Percentiles rank a stretch among this genome's conserved stretches.
phyloP scores from a whole-genome alignment of 2,888 invertebrate species.

The Amphipoea lucens region DNA sequence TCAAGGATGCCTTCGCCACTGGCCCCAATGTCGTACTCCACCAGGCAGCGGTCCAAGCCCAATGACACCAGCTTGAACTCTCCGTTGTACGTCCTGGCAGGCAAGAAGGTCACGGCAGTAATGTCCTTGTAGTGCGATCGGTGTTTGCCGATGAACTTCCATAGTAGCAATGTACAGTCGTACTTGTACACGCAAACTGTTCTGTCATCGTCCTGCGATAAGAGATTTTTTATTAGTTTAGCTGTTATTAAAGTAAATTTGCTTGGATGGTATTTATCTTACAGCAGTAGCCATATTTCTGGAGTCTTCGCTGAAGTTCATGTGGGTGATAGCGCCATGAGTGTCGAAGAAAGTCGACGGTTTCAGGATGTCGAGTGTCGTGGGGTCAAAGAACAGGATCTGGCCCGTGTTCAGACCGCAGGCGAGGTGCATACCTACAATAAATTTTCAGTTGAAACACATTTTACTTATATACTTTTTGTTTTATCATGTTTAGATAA shows the following conservation, averaged over 20 bases:
- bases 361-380: constrained; percentile 86
- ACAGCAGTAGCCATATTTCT: constrained; percentile 90
- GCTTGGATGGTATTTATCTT: constrained; percentile 63
- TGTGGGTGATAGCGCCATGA: constrained; percentile 83
- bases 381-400: constrained; percentile 91
- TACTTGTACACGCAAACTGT: constrained; percentile 89
- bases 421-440: constrained; percentile 88
- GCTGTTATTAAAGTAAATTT: constrained; percentile 1
- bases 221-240: neutral
- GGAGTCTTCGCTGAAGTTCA: constrained; percentile 89
- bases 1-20: constrained; percentile 83
- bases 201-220: constrained; percentile 87
- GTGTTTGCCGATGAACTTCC: constrained; percentile 91
- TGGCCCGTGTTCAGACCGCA: constrained; percentile 91
- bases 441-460: neutral
- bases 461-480: too few species aligned
- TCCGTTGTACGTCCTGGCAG: constrained; percentile 75
- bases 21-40: constrained; percentile 90
- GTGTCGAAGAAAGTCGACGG: constrained; percentile 87
- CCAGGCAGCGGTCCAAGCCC: constrained; percentile 90
- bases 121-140: constrained; percentile 91
- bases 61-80: constrained; percentile 90
- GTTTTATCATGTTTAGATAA: neutral
- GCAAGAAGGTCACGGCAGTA: constrained; percentile 89
- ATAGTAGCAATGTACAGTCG: constrained; percentile 77